Conservation (phyloP, 2,888 invertebrate genomes). For the Carterocephalus palaemon region DNA sequence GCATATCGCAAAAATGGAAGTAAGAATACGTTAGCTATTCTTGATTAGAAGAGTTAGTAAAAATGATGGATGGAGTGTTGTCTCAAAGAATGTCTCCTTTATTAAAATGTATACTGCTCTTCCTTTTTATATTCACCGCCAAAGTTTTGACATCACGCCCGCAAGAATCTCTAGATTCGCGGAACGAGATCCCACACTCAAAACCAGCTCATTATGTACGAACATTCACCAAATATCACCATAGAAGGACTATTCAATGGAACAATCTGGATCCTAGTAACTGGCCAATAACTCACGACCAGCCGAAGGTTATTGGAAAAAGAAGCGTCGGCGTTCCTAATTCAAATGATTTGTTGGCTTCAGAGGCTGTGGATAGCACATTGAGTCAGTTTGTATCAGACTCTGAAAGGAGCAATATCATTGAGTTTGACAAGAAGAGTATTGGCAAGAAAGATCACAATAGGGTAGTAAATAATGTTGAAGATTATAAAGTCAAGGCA, state of each 20-base stretch:
- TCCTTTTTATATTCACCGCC: conserved; percentile 71
- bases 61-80: conserved; percentile 62
- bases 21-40: conserved; percentile 2
- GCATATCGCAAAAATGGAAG: conserved; percentile 16
- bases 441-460: conserved; percentile 47
- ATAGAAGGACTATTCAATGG: conserved; percentile 65
- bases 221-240: conserved; percentile 71
- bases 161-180: conserved; percentile 57
- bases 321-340: conserved; percentile 51
- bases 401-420: conserved; percentile 40
- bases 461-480: conserved; percentile 42
- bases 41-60: conserved; percentile 11
- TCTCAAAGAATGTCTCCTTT: conserved; percentile 62
- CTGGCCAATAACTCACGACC: conserved; percentile 45
- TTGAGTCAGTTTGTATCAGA: conserved; percentile 45
- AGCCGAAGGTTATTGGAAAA: conserved; percentile 49
- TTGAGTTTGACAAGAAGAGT: conserved; percentile 39
- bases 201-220: conserved; percentile 68
- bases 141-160: conserved; percentile 69
- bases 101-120: conserved; percentile 67
- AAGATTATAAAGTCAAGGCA: conserved; percentile 51
- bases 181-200: conserved; percentile 58
- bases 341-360: conserved; percentile 48
- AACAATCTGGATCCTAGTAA: conserved; percentile 49
- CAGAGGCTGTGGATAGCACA: conserved; percentile 35